A percentile compares a stretch with the other conserved stretches of the same genome.
phyloP scores from a whole-genome alignment of 2,888 invertebrate genomes.

The Hoplodrina blanda region DNA sequence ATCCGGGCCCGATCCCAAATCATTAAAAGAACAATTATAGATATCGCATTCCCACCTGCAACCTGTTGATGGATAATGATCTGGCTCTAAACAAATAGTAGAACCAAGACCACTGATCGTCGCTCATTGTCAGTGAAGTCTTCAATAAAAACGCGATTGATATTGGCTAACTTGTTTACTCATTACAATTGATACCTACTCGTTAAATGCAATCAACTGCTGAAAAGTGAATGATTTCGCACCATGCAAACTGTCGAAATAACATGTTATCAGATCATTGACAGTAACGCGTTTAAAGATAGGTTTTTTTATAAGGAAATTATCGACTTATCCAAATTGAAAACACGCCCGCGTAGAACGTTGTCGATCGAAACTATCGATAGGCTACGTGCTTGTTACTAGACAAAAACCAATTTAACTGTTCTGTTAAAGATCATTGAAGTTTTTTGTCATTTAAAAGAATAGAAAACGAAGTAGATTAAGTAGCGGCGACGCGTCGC shows the following conservation, averaged over 20 bases:
- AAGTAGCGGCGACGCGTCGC: slow-evolving; percentile 77
- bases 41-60: slow-evolving; percentile 90
- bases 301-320: slow-evolving; percentile 62
- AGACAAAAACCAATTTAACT: slow-evolving; percentile 83
- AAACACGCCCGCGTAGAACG: slow-evolving; percentile 69
- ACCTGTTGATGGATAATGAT: slow-evolving; percentile 88
- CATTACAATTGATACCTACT: slow-evolving; percentile 46
- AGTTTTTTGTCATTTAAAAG: slow-evolving; percentile 81
- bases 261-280: slow-evolving; percentile 60
- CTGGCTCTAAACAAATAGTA: slow-evolving; percentile 87
- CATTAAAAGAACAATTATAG: slow-evolving; percentile 91
- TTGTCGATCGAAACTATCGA: slow-evolving; percentile 74
- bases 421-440: slow-evolving; percentile 83
- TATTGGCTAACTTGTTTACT: slow-evolving; percentile 46
- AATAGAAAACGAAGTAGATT: slow-evolving; percentile 79
- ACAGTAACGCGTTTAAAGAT: slow-evolving; percentile 54
- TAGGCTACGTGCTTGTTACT: slow-evolving; percentile 75
- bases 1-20: slow-evolving; percentile 85
- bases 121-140: slow-evolving; percentile 62
- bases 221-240: slow-evolving; percentile 46
- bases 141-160: slow-evolving; percentile 72
- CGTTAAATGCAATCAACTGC: slow-evolving; percentile 36
- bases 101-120: slow-evolving; percentile 75
- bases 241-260: slow-evolving; percentile 43
- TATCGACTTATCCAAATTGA: slow-evolving; percentile 72